Evolutionary conservation across 2,797 vertebrate genomes (phyloP).

Genomic region (Myotis pilosus): DNA sequence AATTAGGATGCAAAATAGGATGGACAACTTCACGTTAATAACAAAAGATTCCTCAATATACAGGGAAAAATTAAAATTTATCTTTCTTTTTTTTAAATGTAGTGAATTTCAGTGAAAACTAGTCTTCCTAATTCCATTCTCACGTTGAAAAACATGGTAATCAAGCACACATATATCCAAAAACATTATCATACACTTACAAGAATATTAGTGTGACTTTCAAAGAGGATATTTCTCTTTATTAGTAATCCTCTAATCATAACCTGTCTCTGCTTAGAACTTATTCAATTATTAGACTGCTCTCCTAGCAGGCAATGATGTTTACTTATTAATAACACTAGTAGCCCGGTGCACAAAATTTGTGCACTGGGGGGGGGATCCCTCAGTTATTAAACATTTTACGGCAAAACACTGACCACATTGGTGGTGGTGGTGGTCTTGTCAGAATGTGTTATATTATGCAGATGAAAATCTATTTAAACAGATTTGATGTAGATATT

Average conservation of each 20-base stretch:
- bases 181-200: background rate
- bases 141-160: background rate
- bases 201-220: background rate
- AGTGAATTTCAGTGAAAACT: background rate
- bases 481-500: no score
- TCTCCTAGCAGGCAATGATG: background rate
- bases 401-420: no score
- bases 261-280: background rate
- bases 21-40: background rate
- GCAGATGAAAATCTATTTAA: no score
- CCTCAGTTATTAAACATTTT: no score
- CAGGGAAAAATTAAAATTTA: background rate
- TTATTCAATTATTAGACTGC: background rate
- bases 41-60: background rate
- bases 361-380: no score
- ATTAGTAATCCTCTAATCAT: background rate
- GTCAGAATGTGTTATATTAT: no score
- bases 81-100: background rate
- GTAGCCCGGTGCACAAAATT: no score
- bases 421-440: no score
- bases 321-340: background rate
- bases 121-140: background rate
- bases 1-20: background rate
- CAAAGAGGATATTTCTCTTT: background rate
- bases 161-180: background rate